These are phyloP conservation scores for Plusia festucae DNA, from an alignment of 2,888 invertebrate genomes.

Conservation along the genomic window DNA sequence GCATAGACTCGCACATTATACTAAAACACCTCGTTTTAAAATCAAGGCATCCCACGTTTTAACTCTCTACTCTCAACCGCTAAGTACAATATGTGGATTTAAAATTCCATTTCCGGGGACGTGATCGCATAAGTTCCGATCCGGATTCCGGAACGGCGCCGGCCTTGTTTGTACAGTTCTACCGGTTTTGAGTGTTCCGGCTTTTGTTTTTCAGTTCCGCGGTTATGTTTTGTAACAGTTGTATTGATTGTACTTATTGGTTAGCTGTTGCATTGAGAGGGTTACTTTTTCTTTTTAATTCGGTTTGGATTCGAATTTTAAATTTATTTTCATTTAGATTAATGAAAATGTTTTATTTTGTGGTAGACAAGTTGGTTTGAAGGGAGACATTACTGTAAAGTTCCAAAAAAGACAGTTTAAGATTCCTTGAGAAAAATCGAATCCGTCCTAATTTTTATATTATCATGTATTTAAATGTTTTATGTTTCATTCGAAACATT, in stretches of 20 bases:
- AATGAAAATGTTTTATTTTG: neutral
- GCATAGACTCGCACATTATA: neutral
- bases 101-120: constrained; percentile 85
- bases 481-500: too few relatives aligned
- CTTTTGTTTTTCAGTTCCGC: constrained; percentile 52
- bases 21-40: constrained; percentile 24
- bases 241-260: constrained; percentile 59
- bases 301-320: constrained; percentile 3
- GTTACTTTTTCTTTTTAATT: constrained; percentile 24
- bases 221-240: constrained; percentile 53
- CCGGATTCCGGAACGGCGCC: constrained; percentile 68
- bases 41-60: constrained; percentile 20
- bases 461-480: too few relatives aligned
- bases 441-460: too few relatives aligned
- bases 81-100: constrained; percentile 82
- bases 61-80: constrained; percentile 48
- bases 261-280: constrained; percentile 26
- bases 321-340: too few relatives aligned
- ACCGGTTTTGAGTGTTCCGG: constrained; percentile 58
- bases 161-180: constrained; percentile 56
- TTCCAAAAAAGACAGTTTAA: too few relatives aligned
- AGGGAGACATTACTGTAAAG: too few relatives aligned
- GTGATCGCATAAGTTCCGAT: constrained; percentile 81
- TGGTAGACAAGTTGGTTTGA: neutral
- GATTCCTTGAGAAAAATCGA: too few relatives aligned